phyloP scores from a whole-genome alignment of 1,140 invertebrate genomes.

The Pachypsylla venusta region DNA sequence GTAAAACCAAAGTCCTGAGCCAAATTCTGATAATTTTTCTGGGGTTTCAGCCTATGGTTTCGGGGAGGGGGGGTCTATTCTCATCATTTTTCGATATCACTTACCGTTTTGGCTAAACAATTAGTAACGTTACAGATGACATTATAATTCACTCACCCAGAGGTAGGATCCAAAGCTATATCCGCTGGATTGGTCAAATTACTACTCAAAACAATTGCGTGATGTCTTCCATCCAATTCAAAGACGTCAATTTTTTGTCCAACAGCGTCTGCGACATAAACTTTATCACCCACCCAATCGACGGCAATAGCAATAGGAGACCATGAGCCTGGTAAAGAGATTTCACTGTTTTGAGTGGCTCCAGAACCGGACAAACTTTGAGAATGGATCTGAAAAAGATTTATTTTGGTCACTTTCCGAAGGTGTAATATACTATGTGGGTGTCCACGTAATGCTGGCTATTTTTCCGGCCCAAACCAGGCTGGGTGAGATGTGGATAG shows the following conservation, averaged over 20 bases:
- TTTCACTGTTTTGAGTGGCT: constrained; percentile 31
- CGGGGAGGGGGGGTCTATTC: no score
- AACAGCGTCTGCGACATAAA: constrained; percentile 86
- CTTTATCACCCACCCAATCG: constrained; percentile 93
- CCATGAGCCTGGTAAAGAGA: constrained; percentile 65
- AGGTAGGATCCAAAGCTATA: constrained; percentile 77
- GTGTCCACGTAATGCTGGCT: no score
- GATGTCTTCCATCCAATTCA: constrained; percentile 63
- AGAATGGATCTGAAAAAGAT: constrained; percentile 40
- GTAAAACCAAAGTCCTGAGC: no score
- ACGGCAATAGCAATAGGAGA: constrained; percentile 77
- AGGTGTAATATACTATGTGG: no score
- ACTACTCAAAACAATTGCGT: constrained; percentile 78
- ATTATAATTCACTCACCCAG: constrained; percentile 41
- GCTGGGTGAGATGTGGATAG: no score
- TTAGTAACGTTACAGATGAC: no score
- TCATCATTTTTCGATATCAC: no score
- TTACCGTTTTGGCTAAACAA: no score
- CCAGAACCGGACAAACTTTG: constrained; percentile 35
- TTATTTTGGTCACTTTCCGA: no score
- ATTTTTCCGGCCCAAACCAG: no score
- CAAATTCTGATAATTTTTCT: no score
- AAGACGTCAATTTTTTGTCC: constrained; percentile 90
- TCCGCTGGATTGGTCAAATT: constrained; percentile 83
- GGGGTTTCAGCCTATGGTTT: no score